Percentiles rank a stretch among this genome's conserved stretches.
Evolutionary conservation across 1,140 invertebrate genomes (phyloP).

Genomic region (Zaprionus lachaisei): DNA sequence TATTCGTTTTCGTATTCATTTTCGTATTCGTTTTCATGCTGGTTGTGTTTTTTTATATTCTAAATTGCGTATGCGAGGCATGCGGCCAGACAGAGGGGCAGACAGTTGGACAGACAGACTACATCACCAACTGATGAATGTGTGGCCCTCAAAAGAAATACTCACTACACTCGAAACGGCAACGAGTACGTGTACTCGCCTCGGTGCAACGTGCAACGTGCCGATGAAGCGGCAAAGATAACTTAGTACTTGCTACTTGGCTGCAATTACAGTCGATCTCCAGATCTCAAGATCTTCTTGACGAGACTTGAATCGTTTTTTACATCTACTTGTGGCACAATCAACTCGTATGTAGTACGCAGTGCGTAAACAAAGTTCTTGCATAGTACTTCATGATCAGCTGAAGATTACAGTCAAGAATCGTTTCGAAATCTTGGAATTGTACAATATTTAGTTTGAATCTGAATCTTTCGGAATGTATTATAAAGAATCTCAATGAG

Average conservation of each 20-base stretch:
- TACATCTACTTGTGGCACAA: background rate
- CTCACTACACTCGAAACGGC: slow-evolving; percentile 3
- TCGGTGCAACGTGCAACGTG: slow-evolving; percentile 3
- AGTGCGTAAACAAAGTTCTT: slow-evolving; percentile 1
- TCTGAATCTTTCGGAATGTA: too few relatives aligned
- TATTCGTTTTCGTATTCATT: slow-evolving; percentile 3
- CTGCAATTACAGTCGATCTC: slow-evolving; percentile 26
- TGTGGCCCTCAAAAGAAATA: slow-evolving; percentile 24
- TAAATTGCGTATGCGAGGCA: slow-evolving; percentile 65
- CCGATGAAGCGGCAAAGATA: slow-evolving; percentile 28
- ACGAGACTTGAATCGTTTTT: background rate
- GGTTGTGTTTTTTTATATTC: slow-evolving; percentile 33
- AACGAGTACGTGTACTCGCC: slow-evolving; percentile 10
- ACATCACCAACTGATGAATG: slow-evolving; percentile 45
- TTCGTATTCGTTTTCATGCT: slow-evolving; percentile 6
- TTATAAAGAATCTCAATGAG: too few relatives aligned
- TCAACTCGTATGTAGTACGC: background rate
- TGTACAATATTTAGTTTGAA: background rate
- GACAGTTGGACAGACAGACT: background rate
- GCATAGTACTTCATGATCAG: background rate
- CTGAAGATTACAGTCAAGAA: background rate
- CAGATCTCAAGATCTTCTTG: background rate
- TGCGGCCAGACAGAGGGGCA: slow-evolving; percentile 24
- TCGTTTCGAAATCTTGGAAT: background rate
- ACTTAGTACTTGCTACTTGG: slow-evolving; percentile 5